phyloP scores from a whole-genome alignment of 2,888 invertebrate genomes.

The Drosophila hamatofila region DNA sequence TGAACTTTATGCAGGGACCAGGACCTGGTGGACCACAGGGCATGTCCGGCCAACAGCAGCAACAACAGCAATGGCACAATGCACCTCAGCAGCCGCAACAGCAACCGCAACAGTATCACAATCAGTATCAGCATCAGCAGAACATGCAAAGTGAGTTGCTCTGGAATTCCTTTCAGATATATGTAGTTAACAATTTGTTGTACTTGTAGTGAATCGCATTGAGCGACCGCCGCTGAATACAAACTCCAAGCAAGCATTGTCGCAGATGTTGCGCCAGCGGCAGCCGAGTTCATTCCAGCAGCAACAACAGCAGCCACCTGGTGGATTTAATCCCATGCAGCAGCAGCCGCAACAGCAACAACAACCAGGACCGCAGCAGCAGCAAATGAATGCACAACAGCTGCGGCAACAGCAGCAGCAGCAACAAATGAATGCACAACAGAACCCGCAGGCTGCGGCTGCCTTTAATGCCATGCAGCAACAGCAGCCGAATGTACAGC shows the following conservation, averaged over 20 bases:
- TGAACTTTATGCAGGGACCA: constrained; percentile 83
- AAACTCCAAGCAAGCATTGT: constrained; percentile 92
- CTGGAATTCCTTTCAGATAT: too few species aligned
- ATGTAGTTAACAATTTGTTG: background rate
- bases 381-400: constrained; percentile 80
- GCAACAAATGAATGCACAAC: constrained; percentile 54
- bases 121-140: constrained; percentile 83
- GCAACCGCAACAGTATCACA: constrained; percentile 79
- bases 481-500: constrained; percentile 76
- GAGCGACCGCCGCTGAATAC: constrained; percentile 86
- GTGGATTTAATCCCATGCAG: constrained; percentile 78
- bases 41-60: constrained; percentile 83
- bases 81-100: constrained; percentile 68
- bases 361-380: constrained; percentile 80
- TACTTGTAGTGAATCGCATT: constrained; percentile 83
- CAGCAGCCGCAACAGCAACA: constrained; percentile 83
- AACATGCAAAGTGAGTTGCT: constrained; percentile 81
- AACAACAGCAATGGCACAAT: constrained; percentile 85
- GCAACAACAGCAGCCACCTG: constrained; percentile 66
- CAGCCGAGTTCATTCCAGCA: constrained; percentile 87
- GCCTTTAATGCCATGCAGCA: constrained; percentile 76
- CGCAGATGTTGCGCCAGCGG: constrained; percentile 93
- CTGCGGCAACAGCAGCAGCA: constrained; percentile 75
- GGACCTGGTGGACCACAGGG: constrained; percentile 71
- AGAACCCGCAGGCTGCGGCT: constrained; percentile 79